Conservation (phyloP, 2,888 invertebrate species). For the Acleris holmiana region DNA sequence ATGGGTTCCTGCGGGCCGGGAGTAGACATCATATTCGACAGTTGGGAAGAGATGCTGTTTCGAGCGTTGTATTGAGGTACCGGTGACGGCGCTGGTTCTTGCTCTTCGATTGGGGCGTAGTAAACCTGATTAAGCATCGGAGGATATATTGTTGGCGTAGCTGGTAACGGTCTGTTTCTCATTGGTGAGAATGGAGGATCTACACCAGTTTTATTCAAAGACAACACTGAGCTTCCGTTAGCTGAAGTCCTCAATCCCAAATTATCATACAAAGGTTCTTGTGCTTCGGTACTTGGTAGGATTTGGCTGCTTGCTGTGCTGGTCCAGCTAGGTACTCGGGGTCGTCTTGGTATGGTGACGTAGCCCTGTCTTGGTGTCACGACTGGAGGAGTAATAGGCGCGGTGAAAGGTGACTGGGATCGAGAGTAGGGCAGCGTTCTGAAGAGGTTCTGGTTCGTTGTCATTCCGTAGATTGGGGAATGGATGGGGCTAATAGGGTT, state of each 20-base stretch:
- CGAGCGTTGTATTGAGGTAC: conserved; percentile 74
- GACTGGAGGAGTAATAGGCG: conserved; percentile 85
- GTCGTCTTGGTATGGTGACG: conserved; percentile 93
- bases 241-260: conserved; percentile 93
- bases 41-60: conserved; percentile 79
- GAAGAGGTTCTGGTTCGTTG: conserved; percentile 87
- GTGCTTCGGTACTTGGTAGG: conserved; percentile 78
- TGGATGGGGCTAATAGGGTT: conserved; percentile 87
- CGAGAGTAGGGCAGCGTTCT: conserved; percentile 92
- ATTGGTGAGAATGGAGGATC: conserved; percentile 83
- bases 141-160: conserved; percentile 81
- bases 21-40: conserved; percentile 76
- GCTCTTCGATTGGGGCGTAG: conserved; percentile 83
- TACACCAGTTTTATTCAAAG: conserved; percentile 89
- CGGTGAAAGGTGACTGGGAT: conserved; percentile 91
- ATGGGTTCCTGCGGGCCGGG: conserved; percentile 81
- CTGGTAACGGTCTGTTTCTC: conserved; percentile 87
- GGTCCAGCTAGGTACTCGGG: conserved; percentile 93
- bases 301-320: conserved; percentile 85
- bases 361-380: conserved; percentile 91
- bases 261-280: conserved; percentile 94
- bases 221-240: conserved; percentile 92
- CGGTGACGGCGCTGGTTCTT: conserved; percentile 78
- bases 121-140: conserved; percentile 73
- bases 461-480: conserved; percentile 86